Evolutionary conservation across 2,888 invertebrate genomes (phyloP).

Genomic region (Lydus trimaculatus): DNA sequence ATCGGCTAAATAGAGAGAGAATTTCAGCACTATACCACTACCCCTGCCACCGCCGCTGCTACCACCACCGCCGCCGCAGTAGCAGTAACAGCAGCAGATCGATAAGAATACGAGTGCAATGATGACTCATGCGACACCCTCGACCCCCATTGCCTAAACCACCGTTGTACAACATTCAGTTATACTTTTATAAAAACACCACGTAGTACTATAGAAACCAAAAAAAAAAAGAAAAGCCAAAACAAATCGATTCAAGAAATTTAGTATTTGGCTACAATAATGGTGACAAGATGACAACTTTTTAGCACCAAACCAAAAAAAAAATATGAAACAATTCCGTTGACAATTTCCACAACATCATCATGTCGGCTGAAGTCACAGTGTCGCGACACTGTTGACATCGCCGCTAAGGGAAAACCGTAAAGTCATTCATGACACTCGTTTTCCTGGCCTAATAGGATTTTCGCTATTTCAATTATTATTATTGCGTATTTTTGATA

Average conservation of each 20-base stretch:
- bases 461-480: slow-evolving; percentile 14
- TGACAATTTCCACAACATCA: neutral
- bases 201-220: neutral
- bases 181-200: neutral
- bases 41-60: slow-evolving; percentile 15
- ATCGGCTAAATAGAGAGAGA: slow-evolving; percentile 3
- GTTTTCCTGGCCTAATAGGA: neutral
- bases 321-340: too few relatives aligned
- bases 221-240: neutral
- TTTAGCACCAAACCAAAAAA: neutral
- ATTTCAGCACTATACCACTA: neutral
- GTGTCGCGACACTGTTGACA: slow-evolving; percentile 15
- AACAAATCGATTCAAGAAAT: neutral
- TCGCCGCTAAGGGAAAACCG: slow-evolving; percentile 3
- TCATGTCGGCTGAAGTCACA: slow-evolving; percentile 11
- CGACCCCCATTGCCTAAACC: slow-evolving; percentile 36
- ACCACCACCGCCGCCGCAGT: slow-evolving; percentile 34
- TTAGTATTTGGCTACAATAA: neutral
- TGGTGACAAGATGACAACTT: too few relatives aligned
- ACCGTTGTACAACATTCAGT: slow-evolving; percentile 29
- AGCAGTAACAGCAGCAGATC: slow-evolving; percentile 46
- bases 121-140: slow-evolving; percentile 60
- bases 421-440: neutral
- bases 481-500: neutral
- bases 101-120: slow-evolving; percentile 61